A percentile compares a stretch with the other conserved stretches of the same genome.
phyloP scores from a whole-genome alignment of 2,888 invertebrate genomes.

The Cosmorhoe ocellata region DNA sequence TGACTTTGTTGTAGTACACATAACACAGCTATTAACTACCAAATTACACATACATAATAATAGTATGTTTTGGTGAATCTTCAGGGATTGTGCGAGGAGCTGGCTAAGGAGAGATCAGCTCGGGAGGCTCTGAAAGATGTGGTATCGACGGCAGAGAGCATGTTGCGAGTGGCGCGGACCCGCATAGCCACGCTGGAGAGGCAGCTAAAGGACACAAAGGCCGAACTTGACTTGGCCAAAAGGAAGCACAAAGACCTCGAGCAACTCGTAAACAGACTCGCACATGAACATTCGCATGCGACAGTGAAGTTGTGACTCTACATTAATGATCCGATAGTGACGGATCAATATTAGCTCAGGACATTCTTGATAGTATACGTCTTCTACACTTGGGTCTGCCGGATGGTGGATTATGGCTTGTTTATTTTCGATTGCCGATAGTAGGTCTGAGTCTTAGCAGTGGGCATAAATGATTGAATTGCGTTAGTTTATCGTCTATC shows the following conservation, averaged over 20 bases:
- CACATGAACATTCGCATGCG: conserved; percentile 46
- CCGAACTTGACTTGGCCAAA: conserved; percentile 56
- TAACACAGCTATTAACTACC: too few relatives aligned
- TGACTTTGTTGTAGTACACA: too few relatives aligned
- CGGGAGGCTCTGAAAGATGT: conserved; percentile 65
- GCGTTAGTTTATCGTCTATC: too few relatives aligned
- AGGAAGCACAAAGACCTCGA: conserved; percentile 72
- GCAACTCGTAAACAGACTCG: conserved; percentile 65
- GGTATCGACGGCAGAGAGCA: conserved; percentile 65
- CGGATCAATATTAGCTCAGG: conserved; percentile 26
- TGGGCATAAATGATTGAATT: too few relatives aligned
- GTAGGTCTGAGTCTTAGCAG: not conserved
- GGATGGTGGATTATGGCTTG: too few relatives aligned
- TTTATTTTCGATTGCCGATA: not conserved
- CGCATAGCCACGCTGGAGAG: conserved; percentile 65
- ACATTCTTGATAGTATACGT: conserved; percentile 1
- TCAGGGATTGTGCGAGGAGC: conserved; percentile 56
- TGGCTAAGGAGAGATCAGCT: conserved; percentile 63
- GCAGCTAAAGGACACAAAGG: conserved; percentile 61
- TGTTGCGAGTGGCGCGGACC: conserved; percentile 68
- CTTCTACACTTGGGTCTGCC: not conserved
- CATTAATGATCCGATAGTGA: conserved; percentile 42
- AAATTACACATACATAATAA: too few relatives aligned
- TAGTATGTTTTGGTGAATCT: not conserved
- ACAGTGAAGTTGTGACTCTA: conserved; percentile 57